These are phyloP conservation scores for Hippocampus abdominalis DNA, from an alignment of 2,113 vertebrate genomes.

Conservation along the genomic window DNA sequence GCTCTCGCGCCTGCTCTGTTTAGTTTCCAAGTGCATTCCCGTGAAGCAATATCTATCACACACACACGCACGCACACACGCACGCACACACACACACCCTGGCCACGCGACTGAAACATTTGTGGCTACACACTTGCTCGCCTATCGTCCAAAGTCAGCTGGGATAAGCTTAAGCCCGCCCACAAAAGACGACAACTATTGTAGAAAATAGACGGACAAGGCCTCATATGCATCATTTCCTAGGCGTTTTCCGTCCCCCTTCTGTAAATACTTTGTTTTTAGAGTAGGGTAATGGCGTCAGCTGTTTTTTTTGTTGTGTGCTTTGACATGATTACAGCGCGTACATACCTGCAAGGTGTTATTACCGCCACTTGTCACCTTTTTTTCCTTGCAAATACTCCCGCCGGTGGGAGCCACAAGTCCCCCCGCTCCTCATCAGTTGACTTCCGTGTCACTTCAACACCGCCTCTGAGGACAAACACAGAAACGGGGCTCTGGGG, in stretches of 20 bases:
- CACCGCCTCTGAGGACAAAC: slow-evolving; percentile 31
- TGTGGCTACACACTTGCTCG: too few relatives aligned
- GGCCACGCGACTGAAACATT: too few relatives aligned
- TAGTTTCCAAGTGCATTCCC: background rate
- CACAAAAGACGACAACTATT: too few relatives aligned
- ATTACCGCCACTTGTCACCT: slow-evolving; percentile 40
- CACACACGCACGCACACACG: too few relatives aligned
- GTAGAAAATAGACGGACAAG: background rate
- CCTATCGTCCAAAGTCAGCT: too few relatives aligned
- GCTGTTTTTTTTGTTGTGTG: background rate
- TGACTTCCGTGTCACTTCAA: slow-evolving; percentile 31
- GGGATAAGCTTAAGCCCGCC: too few relatives aligned
- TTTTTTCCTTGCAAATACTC: slow-evolving; percentile 69
- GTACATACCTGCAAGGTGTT: slow-evolving; percentile 10
- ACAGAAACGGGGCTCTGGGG: background rate
- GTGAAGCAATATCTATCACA: too few relatives aligned
- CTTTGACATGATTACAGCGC: slow-evolving; percentile 1
- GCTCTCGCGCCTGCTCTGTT: background rate
- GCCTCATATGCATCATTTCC: background rate
- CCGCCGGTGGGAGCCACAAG: slow-evolving; percentile 46
- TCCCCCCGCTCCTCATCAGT: slow-evolving; percentile 45
- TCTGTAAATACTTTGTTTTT: too few relatives aligned
- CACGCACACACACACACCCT: too few relatives aligned
- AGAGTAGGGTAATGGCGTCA: too few relatives aligned
- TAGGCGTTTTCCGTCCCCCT: background rate